A percentile compares a stretch with the other conserved stretches of the same genome.
These are phyloP conservation scores for Falco punctatus DNA, from an alignment of 2,113 vertebrate species.

Conservation along the genomic window DNA sequence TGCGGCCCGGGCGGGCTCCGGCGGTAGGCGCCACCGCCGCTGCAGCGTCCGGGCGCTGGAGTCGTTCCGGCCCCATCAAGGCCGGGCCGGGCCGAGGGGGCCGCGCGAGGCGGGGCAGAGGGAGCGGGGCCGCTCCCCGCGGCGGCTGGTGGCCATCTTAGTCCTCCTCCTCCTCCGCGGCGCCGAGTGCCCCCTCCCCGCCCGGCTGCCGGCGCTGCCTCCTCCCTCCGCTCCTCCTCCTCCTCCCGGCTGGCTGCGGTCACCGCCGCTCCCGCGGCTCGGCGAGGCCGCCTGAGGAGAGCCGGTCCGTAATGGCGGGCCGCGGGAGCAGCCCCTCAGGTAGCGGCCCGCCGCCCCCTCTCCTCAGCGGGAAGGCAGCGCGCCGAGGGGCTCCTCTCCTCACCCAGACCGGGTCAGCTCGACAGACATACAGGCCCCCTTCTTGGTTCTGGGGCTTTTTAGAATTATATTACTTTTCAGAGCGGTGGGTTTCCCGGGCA, in stretches of 20 bases:
- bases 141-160: constrained; percentile 60
- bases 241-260: constrained; percentile 6
- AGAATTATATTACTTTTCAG: background rate
- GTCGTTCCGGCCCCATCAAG: constrained; percentile 41
- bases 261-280: background rate
- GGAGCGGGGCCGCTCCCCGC: constrained; percentile 34
- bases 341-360: background rate
- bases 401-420: too few relatives aligned
- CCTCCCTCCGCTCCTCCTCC: constrained; percentile 38
- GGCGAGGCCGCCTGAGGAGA: background rate
- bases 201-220: constrained; percentile 36
- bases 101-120: background rate
- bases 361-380: background rate
- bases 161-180: constrained; percentile 39
- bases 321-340: background rate
- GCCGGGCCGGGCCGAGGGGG: background rate
- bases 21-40: background rate
- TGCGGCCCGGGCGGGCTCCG: background rate
- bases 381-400: background rate
- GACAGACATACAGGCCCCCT: background rate
- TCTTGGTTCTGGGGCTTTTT: background rate
- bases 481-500: background rate
- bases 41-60: constrained; percentile 13
- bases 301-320: background rate
- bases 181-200: constrained; percentile 43